Percentiles rank a stretch among this genome's conserved stretches.
Conservation (phyloP, 2,113 vertebrate genomes). For the Regulus satrapa region DNA sequence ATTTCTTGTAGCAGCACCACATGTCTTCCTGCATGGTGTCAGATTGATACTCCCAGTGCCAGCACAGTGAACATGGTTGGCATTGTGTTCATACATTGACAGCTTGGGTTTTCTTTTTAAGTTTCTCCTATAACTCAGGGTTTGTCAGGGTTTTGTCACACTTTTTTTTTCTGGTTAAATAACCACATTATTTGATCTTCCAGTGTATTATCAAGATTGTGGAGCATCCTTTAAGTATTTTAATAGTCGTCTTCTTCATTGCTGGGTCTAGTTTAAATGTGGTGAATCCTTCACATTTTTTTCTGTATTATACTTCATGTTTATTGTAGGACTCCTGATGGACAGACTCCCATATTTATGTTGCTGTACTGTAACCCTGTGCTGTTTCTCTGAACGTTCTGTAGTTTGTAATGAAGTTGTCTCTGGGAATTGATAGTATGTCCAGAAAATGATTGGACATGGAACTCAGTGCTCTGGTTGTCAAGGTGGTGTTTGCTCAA, state of each 20-base stretch:
- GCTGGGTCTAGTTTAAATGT: not conserved
- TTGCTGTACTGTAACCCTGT: not conserved
- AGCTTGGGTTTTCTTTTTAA: not conserved
- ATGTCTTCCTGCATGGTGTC: not conserved
- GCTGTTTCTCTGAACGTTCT: not conserved
- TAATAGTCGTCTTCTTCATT: accelerated
- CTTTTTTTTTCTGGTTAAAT: not conserved
- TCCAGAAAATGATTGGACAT: not conserved
- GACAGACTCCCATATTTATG: not conserved
- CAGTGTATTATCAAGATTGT: not conserved
- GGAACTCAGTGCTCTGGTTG: not conserved
- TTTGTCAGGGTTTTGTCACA: not conserved
- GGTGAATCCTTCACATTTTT: not conserved
- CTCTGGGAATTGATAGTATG: not conserved
- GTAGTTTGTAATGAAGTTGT: not conserved
- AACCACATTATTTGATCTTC: not conserved
- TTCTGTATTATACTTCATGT: not conserved
- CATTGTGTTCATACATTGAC: not conserved
- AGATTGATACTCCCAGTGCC: not conserved
- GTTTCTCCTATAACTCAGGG: not conserved
- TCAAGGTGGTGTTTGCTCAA: not conserved
- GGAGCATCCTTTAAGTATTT: not conserved
- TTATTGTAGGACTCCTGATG: not conserved
- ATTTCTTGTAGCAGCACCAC: not conserved
- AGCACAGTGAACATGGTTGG: not conserved